A percentile compares a stretch with the other conserved stretches of the same genome.
Conservation (phyloP, 2,113 vertebrate genomes). For the Athene cunicularia region DNA sequence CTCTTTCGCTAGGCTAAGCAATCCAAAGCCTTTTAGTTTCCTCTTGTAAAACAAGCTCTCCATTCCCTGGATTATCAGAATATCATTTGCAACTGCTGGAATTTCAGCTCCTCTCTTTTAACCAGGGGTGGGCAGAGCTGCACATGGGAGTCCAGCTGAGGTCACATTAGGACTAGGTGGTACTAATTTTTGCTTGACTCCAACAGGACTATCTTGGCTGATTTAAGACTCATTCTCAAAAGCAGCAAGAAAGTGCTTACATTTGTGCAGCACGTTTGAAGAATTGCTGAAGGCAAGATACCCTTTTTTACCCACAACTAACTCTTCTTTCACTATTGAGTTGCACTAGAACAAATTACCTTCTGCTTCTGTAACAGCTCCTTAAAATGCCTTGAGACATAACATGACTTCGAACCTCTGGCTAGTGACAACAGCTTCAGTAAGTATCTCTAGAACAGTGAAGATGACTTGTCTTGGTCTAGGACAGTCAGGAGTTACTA, state of each 20-base stretch:
- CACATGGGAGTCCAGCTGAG: neutral
- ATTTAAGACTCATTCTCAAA: neutral
- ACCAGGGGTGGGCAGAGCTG: neutral
- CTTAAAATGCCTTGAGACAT: neutral
- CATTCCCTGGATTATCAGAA: slow-evolving; percentile 23
- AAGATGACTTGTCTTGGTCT: neutral
- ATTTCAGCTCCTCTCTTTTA: neutral
- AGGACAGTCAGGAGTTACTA: neutral
- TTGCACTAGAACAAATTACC: neutral
- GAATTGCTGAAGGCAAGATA: neutral
- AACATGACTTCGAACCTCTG: neutral
- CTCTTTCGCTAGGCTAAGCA: slow-evolving; percentile 42
- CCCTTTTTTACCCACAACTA: neutral
- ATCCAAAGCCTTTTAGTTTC: slow-evolving; percentile 39
- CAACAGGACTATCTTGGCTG: neutral
- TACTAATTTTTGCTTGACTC: neutral
- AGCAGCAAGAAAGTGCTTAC: neutral
- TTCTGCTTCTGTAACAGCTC: neutral
- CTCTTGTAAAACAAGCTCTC: slow-evolving; percentile 19
- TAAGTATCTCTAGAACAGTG: neutral
- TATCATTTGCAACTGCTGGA: neutral
- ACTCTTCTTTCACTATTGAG: neutral
- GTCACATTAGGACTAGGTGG: neutral
- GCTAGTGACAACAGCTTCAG: neutral
- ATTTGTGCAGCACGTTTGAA: neutral